Evolutionary conservation across 2,888 invertebrate genomes (phyloP).

Genomic region (Kuschelorhynchus macadamiae): DNA sequence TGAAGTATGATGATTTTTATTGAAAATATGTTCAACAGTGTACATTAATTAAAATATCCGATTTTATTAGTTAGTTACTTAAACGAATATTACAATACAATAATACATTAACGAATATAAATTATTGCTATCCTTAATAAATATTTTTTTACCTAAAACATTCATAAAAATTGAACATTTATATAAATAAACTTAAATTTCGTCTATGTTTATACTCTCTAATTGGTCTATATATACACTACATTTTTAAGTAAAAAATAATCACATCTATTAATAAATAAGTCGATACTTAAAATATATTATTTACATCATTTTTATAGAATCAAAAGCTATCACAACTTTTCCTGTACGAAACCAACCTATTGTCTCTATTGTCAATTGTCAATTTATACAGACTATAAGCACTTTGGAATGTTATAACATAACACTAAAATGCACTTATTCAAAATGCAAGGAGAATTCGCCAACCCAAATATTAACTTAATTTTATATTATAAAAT

Average conservation of each 20-base stretch:
- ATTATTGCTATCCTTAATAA: constrained; percentile 25
- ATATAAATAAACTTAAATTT: constrained; percentile 3
- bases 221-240: background rate
- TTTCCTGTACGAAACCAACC: background rate
- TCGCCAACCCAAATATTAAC: no score
- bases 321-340: constrained; percentile 3
- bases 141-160: constrained; percentile 18
- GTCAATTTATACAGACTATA: background rate
- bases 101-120: no score
- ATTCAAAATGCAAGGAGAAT: no score
- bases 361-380: background rate
- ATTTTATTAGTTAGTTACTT: background rate
- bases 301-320: background rate
- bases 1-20: no score
- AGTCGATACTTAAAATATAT: background rate
- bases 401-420: background rate
- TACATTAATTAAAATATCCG: background rate
- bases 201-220: background rate
- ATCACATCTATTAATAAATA: background rate
- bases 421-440: no score
- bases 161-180: constrained; percentile 17
- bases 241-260: background rate
- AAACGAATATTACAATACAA: background rate
- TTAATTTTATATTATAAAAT: no score
- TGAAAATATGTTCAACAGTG: background rate